A percentile compares a stretch with the other conserved stretches of the same genome.
phyloP scores from a whole-genome alignment of 2,888 invertebrate species.

The Nephrocerus scutellatus region DNA sequence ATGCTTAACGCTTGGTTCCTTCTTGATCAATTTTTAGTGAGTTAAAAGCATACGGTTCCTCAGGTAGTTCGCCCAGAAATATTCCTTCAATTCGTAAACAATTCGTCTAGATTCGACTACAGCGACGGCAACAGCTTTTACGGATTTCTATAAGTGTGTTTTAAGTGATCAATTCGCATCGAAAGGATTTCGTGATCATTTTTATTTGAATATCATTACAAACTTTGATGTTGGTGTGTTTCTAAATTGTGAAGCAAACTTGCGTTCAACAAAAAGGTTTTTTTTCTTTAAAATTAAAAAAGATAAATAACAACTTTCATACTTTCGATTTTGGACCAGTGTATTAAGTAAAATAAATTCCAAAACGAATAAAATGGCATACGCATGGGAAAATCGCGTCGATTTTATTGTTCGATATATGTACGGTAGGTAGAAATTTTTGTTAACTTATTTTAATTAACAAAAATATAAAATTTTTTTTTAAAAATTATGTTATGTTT shows the following conservation, averaged over 20 bases:
- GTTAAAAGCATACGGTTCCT: slow-evolving; percentile 43
- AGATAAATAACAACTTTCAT: neutral
- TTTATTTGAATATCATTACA: slow-evolving; percentile 11
- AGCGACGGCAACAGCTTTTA: too few relatives aligned
- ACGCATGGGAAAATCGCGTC: slow-evolving; percentile 78
- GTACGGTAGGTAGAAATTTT: slow-evolving; percentile 58
- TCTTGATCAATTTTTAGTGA: slow-evolving; percentile 39
- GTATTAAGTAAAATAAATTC: slow-evolving; percentile 16
- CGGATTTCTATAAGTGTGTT: too few relatives aligned
- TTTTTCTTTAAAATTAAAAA: slow-evolving; percentile 4
- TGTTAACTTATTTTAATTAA: too few relatives aligned
- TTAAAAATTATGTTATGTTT: too few relatives aligned
- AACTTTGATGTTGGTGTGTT: too few relatives aligned
- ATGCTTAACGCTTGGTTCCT: too few relatives aligned
- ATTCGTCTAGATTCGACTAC: too few relatives aligned
- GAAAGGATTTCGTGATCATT: slow-evolving; percentile 20
- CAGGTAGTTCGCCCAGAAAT: slow-evolving; percentile 35
- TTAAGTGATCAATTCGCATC: too few relatives aligned
- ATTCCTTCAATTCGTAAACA: slow-evolving; percentile 8
- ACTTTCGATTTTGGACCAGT: slow-evolving; percentile 5
- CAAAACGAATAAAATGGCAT: slow-evolving; percentile 55
- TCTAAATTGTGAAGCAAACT: slow-evolving; percentile 10
- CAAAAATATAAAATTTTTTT: too few relatives aligned
- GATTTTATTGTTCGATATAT: slow-evolving; percentile 74
- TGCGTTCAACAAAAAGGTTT: slow-evolving; percentile 9